phyloP scores from a whole-genome alignment of 2,888 invertebrate species.

The Griposia aprilina region DNA sequence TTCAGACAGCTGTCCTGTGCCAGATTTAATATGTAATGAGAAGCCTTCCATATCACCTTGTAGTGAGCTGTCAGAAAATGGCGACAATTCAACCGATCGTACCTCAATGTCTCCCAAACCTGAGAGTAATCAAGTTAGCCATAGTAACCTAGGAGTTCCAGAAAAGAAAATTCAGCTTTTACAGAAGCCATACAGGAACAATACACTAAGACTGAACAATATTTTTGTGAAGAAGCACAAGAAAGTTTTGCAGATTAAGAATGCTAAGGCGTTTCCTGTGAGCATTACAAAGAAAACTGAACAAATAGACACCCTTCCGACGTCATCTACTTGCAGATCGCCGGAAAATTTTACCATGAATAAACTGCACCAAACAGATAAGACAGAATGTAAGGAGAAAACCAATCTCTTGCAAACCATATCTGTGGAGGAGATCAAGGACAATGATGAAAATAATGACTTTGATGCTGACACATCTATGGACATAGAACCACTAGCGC shows the following conservation, averaged over 20 bases:
- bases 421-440: conserved; percentile 80
- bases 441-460: conserved; percentile 74
- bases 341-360: conserved; percentile 82
- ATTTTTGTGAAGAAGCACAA: conserved; percentile 87
- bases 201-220: conserved; percentile 83
- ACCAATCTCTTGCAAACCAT: conserved; percentile 76
- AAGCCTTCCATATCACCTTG: conserved; percentile 89
- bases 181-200: conserved; percentile 75
- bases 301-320: conserved; percentile 72
- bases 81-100: conserved; percentile 84
- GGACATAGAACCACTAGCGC: conserved; percentile 82
- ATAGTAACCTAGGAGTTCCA: conserved; percentile 66
- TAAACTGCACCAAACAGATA: conserved; percentile 75
- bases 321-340: conserved; percentile 77
- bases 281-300: conserved; percentile 64
- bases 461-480: conserved; percentile 85
- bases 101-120: conserved; percentile 78
- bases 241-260: conserved; percentile 87
- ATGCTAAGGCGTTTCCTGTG: conserved; percentile 74
- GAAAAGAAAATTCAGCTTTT: conserved; percentile 73
- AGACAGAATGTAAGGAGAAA: conserved; percentile 68
- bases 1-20: conserved; percentile 86
- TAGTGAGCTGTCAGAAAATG: conserved; percentile 87
- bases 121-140: conserved; percentile 67
- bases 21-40: conserved; percentile 89